Conservation (phyloP, 2,113 vertebrate genomes). For the Nothobranchius furzeri region DNA sequence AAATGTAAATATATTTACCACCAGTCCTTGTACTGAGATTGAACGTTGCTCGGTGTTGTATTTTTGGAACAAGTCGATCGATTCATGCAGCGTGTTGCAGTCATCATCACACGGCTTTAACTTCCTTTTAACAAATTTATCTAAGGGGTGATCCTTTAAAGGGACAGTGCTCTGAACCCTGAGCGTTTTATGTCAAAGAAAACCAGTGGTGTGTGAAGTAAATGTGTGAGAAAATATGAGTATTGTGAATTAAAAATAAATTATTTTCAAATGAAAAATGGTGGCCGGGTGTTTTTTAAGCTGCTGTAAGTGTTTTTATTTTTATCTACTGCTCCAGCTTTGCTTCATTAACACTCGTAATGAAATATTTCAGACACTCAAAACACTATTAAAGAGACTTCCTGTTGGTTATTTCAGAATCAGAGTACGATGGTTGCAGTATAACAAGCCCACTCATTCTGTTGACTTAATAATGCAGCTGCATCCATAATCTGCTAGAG, state of each 20-base stretch:
- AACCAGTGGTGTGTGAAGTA: constrained; percentile 66
- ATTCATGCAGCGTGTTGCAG: neutral
- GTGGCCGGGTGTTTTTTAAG: neutral
- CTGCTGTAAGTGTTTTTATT: neutral
- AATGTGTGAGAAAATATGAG: constrained; percentile 68
- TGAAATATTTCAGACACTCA: neutral
- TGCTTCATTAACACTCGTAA: too few relatives aligned
- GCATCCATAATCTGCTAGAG: neutral
- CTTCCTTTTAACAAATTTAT: constrained; percentile 33
- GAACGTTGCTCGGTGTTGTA: too few relatives aligned
- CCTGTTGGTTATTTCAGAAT: neutral
- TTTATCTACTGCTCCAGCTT: too few relatives aligned
- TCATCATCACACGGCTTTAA: constrained; percentile 47
- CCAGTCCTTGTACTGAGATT: neutral
- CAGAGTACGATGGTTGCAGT: neutral
- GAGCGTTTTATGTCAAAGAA: constrained; percentile 58
- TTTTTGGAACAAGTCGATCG: too few relatives aligned
- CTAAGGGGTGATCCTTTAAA: neutral
- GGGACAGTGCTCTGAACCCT: constrained; percentile 43
- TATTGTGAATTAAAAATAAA: constrained; percentile 80
- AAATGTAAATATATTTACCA: constrained; percentile 12
- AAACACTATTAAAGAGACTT: neutral
- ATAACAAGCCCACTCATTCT: neutral
- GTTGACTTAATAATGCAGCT: neutral
- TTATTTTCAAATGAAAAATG: constrained; percentile 78